These are phyloP conservation scores for Temnothorax ravouxi DNA, from an alignment of 2,888 invertebrate genomes.

Conservation along the genomic window DNA sequence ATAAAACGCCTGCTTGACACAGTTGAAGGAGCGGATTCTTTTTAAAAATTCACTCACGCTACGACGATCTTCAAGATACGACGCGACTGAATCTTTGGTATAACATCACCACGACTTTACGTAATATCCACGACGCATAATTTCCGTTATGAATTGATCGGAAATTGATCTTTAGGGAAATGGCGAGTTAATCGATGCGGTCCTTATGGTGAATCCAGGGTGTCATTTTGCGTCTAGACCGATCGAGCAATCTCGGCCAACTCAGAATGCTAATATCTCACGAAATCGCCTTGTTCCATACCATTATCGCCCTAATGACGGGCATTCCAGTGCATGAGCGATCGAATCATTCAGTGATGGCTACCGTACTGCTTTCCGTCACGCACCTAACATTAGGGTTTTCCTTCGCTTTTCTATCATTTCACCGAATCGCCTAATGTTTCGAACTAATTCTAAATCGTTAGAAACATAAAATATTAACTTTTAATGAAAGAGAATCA, in stretches of 20 bases:
- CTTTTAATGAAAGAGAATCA: constrained; percentile 4
- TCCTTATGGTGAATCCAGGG: constrained; percentile 42
- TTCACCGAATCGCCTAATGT: background rate
- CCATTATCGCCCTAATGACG: constrained; percentile 79
- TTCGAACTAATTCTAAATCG: background rate
- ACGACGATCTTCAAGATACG: background rate
- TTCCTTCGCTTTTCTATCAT: constrained; percentile 1
- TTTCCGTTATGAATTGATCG: constrained; percentile 51
- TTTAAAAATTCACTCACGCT: constrained; percentile 35
- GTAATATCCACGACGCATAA: constrained; percentile 42
- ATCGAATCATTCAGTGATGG: constrained; percentile 60
- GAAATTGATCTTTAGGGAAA: constrained; percentile 47
- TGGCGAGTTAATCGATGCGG: constrained; percentile 48
- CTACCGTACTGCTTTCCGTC: constrained; percentile 52
- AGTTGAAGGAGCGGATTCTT: constrained; percentile 1
- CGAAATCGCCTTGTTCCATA: constrained; percentile 68
- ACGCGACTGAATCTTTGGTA: background rate
- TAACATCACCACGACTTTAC: constrained; percentile 27
- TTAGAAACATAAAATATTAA: background rate
- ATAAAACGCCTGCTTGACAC: background rate
- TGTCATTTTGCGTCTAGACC: constrained; percentile 56
- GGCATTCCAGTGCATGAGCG: constrained; percentile 67
- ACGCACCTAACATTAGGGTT: constrained; percentile 25
- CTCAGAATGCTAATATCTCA: constrained; percentile 66
- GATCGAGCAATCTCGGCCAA: constrained; percentile 55